Evolutionary conservation across 2,888 invertebrate genomes (phyloP).

Genomic region (Andrena praecox): DNA sequence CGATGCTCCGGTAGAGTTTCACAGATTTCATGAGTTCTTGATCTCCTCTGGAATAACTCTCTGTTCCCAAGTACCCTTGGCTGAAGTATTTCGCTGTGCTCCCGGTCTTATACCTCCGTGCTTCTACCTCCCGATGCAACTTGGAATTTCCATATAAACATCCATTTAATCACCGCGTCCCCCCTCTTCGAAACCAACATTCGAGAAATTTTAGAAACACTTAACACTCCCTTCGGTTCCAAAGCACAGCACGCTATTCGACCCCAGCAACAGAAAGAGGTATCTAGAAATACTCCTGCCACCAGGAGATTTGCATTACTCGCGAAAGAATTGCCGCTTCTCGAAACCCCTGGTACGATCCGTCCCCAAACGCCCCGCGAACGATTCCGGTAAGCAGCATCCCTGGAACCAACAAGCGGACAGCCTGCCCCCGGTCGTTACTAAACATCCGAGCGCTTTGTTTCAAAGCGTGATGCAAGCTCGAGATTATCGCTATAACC

Average conservation of each 20-base stretch:
- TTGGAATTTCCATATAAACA: no score
- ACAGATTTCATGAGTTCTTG: not conserved
- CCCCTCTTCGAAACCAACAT: no score
- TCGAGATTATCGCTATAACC: slow-evolving; percentile 39
- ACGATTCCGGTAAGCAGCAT: not conserved
- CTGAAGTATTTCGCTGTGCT: no score
- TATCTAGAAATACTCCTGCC: no score
- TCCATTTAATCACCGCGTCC: no score
- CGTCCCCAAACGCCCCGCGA: not conserved
- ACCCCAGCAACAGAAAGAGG: no score
- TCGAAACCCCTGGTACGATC: not conserved
- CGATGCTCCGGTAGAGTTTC: not conserved
- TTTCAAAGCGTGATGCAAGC: slow-evolving; percentile 35
- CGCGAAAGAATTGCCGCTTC: not conserved
- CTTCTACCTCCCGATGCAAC: no score
- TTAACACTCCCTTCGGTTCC: no score
- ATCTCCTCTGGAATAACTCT: not conserved
- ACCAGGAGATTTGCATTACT: no score
- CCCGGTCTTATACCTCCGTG: no score
- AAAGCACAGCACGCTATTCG: no score
- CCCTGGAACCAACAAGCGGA: not conserved
- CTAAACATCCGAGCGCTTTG: slow-evolving; percentile 39
- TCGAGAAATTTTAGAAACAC: no score
- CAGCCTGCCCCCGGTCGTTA: not conserved
- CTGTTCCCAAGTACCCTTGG: not conserved